Percentiles rank a stretch among this genome's conserved stretches.
These are phyloP conservation scores for Graptemys geographica DNA, from an alignment of 2,797 vertebrate species.

Conservation along the genomic window DNA sequence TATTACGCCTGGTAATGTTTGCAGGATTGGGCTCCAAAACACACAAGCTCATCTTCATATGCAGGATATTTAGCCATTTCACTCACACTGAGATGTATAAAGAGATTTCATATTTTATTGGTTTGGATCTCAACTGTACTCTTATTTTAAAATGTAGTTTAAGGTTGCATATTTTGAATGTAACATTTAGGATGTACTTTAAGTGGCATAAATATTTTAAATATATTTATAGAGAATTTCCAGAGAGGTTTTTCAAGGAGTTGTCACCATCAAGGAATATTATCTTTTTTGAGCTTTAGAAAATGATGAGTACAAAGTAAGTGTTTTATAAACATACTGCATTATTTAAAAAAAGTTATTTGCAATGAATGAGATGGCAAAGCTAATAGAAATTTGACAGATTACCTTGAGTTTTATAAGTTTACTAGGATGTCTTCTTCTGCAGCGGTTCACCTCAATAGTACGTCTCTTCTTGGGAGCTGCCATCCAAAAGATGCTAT, in stretches of 20 bases:
- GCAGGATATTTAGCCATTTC: not conserved
- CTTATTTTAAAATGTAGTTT: not conserved
- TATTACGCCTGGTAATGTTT: not conserved
- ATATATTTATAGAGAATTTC: not conserved
- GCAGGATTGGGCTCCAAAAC: not conserved
- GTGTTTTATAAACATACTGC: no score
- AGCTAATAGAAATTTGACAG: accelerated
- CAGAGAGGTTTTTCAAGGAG: not conserved
- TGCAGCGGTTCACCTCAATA: constrained; percentile 93
- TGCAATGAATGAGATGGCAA: accelerated
- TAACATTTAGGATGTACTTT: accelerated
- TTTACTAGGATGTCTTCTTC: constrained; percentile 87
- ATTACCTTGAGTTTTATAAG: constrained; percentile 90
- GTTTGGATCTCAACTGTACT: not conserved
- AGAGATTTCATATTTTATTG: not conserved
- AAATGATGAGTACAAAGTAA: accelerated
- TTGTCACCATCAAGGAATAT: accelerated
- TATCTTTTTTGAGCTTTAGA: accelerated
- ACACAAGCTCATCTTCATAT: not conserved
- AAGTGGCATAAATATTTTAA: not conserved
- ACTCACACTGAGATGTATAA: not conserved
- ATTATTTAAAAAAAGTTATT: not conserved
- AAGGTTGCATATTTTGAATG: accelerated
- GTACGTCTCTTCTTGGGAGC: constrained; percentile 93
- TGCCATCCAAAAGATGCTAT: constrained; percentile 94